Percentiles rank a stretch among this genome's conserved stretches.
These are phyloP conservation scores for Echinometra lucunter DNA, from an alignment of 53 echinoderm and acorn worm species.

Conservation along the genomic window DNA sequence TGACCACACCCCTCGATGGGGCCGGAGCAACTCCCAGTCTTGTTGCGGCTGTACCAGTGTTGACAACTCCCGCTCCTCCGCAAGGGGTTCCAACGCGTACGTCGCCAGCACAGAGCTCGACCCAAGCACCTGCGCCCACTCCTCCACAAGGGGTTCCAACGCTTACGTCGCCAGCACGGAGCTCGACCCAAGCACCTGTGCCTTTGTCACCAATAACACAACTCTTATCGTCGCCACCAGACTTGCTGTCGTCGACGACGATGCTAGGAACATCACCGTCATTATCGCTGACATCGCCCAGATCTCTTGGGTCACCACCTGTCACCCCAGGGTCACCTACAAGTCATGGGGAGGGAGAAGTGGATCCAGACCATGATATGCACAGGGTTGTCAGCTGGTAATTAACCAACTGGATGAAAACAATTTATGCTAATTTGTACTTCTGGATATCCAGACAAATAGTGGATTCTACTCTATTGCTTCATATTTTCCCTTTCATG, in stretches of 20 bases:
- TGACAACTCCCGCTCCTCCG: not conserved
- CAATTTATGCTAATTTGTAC: not conserved
- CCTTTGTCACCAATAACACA: conserved; percentile 55
- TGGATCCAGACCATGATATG: conserved; percentile 77
- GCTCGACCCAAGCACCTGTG: not conserved
- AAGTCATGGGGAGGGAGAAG: conserved; percentile 55
- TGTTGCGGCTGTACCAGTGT: not conserved
- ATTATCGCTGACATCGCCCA: conserved; percentile 1
- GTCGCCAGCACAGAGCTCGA: not conserved
- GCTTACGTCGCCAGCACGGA: not conserved
- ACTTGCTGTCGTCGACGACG: not conserved
- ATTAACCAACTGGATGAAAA: not conserved
- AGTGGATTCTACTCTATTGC: not conserved
- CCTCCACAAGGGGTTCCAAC: not conserved
- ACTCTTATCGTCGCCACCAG: conserved; percentile 41
- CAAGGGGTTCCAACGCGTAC: not conserved
- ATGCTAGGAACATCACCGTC: not conserved
- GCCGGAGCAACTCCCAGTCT: not conserved
- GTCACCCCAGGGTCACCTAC: conserved; percentile 59
- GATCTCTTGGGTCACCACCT: conserved; percentile 37
- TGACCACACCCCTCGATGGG: conserved; percentile 20
- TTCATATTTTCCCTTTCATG: not conserved
- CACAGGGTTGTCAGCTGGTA: conserved; percentile 93
- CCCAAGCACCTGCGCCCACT: too few relatives aligned
- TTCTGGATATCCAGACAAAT: not conserved